A percentile compares a stretch with the other conserved stretches of the same genome.
Conservation (phyloP, 2,113 vertebrate species). For the Daubentonia madagascariensis region DNA sequence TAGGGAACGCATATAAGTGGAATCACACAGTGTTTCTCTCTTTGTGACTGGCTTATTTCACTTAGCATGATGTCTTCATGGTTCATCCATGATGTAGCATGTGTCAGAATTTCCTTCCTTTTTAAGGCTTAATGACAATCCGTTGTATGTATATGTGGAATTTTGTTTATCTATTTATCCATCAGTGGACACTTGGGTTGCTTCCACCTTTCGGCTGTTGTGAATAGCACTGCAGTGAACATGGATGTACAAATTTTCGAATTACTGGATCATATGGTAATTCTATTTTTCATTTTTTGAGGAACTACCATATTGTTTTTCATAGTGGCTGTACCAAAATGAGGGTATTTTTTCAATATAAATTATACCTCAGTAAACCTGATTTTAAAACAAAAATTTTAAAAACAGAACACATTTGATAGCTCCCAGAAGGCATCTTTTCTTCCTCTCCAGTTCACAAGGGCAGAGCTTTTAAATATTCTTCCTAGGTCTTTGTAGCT, state of each 20-base stretch:
- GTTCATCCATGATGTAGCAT: background rate
- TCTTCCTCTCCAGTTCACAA: fast-evolving
- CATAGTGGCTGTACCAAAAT: too few species aligned
- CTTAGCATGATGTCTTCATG: background rate
- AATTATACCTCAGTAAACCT: background rate
- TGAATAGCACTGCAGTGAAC: background rate
- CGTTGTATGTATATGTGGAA: too few species aligned
- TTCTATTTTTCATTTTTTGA: background rate
- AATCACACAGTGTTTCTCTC: too few species aligned
- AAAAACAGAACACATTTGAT: background rate
- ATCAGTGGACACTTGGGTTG: background rate
- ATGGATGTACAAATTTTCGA: background rate
- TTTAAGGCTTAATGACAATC: background rate
- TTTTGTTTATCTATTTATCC: background rate
- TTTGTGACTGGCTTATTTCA: background rate
- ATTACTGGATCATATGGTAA: too few species aligned
- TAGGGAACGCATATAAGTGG: background rate
- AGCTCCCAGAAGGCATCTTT: fast-evolving
- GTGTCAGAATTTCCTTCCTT: too few species aligned
- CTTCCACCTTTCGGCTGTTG: too few species aligned
- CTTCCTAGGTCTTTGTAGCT: background rate
- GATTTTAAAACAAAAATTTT: background rate
- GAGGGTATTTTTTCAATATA: background rate
- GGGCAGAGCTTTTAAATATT: background rate
- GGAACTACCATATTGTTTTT: background rate